phyloP scores from a whole-genome alignment of 2,113 vertebrate genomes.

The Apaloderma vittatum region DNA sequence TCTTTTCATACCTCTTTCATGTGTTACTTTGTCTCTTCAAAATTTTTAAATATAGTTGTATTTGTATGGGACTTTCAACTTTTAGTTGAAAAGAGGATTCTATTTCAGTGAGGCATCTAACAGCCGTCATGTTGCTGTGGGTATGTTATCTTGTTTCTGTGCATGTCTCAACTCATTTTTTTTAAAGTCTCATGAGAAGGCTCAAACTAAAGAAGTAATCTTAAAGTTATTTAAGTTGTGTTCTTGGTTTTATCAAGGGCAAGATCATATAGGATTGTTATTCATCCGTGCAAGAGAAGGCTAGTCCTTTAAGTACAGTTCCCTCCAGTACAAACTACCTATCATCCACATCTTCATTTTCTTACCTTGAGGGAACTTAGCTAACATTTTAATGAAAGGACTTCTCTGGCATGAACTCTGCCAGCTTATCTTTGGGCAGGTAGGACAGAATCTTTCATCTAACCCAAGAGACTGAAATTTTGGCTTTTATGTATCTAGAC shows the following conservation, averaged over 20 bases:
- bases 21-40: neutral
- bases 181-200: neutral
- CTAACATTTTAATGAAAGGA: neutral
- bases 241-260: neutral
- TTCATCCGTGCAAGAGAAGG: neutral
- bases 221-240: neutral
- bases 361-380: neutral
- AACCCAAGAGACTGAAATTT: neutral
- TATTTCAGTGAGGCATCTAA: neutral
- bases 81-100: neutral
- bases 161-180: neutral
- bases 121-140: neutral
- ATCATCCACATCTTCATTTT: neutral
- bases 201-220: neutral
- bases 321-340: neutral
- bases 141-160: neutral
- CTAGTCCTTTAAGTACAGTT: slow-evolving; percentile 1
- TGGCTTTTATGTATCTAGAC: neutral
- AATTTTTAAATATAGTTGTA: neutral
- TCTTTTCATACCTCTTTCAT: neutral
- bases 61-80: neutral
- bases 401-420: neutral
- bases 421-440: neutral
- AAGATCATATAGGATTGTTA: neutral
- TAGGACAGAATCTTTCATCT: neutral